Evolutionary conservation across 1,140 invertebrate genomes (phyloP), one percentile per base, ranked within the genome.

Genomic region (Euura lappo): DNA sequence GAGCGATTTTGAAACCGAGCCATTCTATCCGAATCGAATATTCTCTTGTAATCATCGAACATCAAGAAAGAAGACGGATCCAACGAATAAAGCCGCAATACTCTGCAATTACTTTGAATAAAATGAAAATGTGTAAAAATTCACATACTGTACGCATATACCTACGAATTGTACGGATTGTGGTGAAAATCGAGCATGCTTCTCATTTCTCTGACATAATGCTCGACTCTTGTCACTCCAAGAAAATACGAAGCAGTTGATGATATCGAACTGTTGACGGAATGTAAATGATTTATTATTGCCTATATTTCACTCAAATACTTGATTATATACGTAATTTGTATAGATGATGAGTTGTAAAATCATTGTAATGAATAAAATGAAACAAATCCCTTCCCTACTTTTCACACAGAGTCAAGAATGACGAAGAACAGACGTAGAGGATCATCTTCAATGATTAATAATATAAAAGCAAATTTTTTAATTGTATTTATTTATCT

Each of bases 401-500:
- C 13, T 60, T 60, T n/a, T 60, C 13, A 60, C 51, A 28, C 28
- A 28, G 28, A 60, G 51, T n/a, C 13, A 60, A 11, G 51, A 60
- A n/a, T n/a, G 51, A 60, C 10, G 10, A 11, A 11, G 51, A 60
- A 60, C 51, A 60, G 51, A 60, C 10, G 51, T 60, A 3, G 51
- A 60, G 3, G 13, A 60, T 11, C 51, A 11, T 60, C 28, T 28
- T 28, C 8, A 60, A 8, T 60, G 51, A 60, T 11, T 5, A 60
- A 60, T 60, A 60, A 60, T 60, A 60, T 60, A 11, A 11, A 60
- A 8, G 13, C 0, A 28, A 28, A 60, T 11, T 75, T 75, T 83
- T 82, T 82, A 83, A 84, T 74, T 68, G 77, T 79, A 75, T 80
- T 78, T 80, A 81, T 83, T 83, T 83, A 76, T 70, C 42, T 82